phyloP scores from a whole-genome alignment of 2,797 vertebrate genomes.

The Natrix natrix region DNA sequence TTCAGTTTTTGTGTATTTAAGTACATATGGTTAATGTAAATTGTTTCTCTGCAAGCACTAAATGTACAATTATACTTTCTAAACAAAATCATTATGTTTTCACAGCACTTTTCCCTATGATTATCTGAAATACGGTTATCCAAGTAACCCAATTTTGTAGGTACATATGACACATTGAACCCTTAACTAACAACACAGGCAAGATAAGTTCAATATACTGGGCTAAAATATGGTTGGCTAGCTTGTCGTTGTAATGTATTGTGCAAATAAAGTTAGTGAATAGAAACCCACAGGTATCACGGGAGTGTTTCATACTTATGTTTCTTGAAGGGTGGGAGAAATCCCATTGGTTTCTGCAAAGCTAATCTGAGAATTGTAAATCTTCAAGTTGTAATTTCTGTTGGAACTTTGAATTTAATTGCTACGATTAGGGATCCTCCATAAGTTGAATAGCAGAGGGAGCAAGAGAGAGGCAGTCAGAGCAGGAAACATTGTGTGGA shows the following conservation, averaged over 20 bases:
- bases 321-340: neutral
- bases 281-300: neutral
- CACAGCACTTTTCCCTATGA: neutral
- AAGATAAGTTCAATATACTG: neutral
- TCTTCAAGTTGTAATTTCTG: neutral
- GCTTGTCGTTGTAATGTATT: neutral
- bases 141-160: neutral
- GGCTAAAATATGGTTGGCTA: neutral
- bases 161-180: neutral
- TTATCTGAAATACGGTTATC: neutral
- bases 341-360: neutral
- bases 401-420: neutral
- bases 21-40: neutral
- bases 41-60: neutral
- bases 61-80: neutral
- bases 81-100: neutral
- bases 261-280: neutral
- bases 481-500: neutral
- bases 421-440: neutral
- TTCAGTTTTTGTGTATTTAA: neutral
- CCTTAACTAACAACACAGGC: neutral
- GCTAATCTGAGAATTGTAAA: neutral
- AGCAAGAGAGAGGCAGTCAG: neutral
- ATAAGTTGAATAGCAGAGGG: neutral
- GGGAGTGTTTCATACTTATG: neutral